Conservation (phyloP, 2,888 invertebrate genomes). For the Xestoiulus laeticollis region DNA sequence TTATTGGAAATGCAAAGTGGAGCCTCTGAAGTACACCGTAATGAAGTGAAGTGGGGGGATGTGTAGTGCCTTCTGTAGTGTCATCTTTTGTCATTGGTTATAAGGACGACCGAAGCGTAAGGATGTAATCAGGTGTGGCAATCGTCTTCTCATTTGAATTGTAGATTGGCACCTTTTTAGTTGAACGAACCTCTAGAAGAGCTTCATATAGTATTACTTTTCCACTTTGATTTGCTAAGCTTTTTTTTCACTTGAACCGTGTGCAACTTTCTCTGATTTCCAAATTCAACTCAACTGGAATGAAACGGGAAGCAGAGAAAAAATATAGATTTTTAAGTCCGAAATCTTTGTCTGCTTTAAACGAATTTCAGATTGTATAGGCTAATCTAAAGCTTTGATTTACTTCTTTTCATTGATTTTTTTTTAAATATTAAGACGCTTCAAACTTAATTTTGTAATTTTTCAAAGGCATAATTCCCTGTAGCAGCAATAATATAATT, state of each 20-base stretch:
- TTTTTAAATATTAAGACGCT: background rate
- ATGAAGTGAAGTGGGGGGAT: background rate
- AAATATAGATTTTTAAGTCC: conserved; percentile 15
- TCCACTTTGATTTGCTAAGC: conserved; percentile 9
- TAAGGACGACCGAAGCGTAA: background rate
- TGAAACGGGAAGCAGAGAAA: background rate
- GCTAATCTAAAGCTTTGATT: background rate
- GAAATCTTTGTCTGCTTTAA: conserved; percentile 23
- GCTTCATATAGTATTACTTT: background rate
- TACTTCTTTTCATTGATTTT: background rate
- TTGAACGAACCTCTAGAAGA: background rate
- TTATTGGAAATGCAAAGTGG: conserved; percentile 29
- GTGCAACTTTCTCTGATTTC: conserved; percentile 7
- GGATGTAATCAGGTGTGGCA: conserved; percentile 29
- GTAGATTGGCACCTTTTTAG: conserved; percentile 27
- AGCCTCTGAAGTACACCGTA: background rate
- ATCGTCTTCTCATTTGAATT: conserved; percentile 16
- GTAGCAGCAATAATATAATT: no score
- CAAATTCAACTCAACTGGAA: conserved; percentile 6
- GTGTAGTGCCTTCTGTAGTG: background rate
- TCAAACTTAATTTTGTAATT: background rate
- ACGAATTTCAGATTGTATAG: background rate
- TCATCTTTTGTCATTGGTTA: background rate
- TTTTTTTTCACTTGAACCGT: conserved; percentile 16
- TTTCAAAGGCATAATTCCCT: no score